Conservation (phyloP, 2,797 vertebrate genomes). For the Odontamblyopus rebecca region DNA sequence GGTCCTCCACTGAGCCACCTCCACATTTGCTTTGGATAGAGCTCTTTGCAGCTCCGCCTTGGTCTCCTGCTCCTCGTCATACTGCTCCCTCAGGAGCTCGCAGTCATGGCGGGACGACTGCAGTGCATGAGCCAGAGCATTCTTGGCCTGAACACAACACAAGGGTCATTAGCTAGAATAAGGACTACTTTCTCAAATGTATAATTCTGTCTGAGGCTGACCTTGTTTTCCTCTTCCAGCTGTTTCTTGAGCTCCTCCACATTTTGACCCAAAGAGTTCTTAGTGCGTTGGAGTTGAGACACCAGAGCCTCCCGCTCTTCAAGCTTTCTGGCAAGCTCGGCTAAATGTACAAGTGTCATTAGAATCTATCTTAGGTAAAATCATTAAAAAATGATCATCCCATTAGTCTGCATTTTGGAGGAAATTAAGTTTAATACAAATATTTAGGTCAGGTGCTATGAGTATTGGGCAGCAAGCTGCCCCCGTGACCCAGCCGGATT, state of each 20-base stretch:
- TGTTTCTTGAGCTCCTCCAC: slow-evolving; percentile 91
- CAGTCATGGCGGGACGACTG: slow-evolving; percentile 90
- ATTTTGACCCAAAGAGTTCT: slow-evolving; percentile 84
- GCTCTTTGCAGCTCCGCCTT: slow-evolving; percentile 88
- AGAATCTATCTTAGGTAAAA: neutral
- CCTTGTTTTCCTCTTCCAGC: slow-evolving; percentile 93
- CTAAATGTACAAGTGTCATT: slow-evolving; percentile 55
- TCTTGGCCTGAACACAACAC: slow-evolving; percentile 80
- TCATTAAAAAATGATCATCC: neutral
- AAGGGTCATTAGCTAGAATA: neutral
- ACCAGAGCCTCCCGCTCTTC: slow-evolving; percentile 89
- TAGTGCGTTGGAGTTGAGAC: slow-evolving; percentile 88
- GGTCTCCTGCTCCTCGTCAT: slow-evolving; percentile 89
- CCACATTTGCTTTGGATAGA: slow-evolving; percentile 88
- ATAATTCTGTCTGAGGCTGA: slow-evolving; percentile 37
- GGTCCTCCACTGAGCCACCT: slow-evolving; percentile 94
- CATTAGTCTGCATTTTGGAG: no score
- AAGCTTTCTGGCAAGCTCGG: slow-evolving; percentile 85
- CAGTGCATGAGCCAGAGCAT: slow-evolving; percentile 84
- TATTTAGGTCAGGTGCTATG: no score
- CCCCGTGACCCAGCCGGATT: no score
- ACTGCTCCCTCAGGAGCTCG: slow-evolving; percentile 91
- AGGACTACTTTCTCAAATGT: neutral
- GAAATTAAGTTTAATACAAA: no score
- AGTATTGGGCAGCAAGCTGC: no score